These are phyloP conservation scores for Perodicticus potto DNA, from an alignment of 2,797 vertebrate species.

Conservation along the genomic window DNA sequence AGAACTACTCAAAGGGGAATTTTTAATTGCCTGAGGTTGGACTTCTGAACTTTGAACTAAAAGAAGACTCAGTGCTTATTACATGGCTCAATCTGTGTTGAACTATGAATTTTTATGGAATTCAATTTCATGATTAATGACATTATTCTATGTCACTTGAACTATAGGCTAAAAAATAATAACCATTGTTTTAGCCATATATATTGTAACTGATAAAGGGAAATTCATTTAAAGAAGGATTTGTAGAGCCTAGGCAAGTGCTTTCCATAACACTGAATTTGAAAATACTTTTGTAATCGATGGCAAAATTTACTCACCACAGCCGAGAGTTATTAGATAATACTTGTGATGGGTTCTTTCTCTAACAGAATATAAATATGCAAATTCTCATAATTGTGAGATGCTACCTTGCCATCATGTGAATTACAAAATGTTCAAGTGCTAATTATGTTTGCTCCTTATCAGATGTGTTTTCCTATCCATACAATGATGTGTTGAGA, in stretches of 20 bases:
- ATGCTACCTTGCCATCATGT: not conserved
- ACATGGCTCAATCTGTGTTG: not conserved
- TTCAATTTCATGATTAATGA: slow-evolving; percentile 32
- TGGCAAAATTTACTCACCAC: slow-evolving; percentile 38
- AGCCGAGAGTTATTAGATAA: not conserved
- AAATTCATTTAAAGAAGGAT: slow-evolving; percentile 17
- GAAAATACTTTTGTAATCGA: slow-evolving; percentile 23
- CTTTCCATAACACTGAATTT: not conserved
- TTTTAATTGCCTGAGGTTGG: slow-evolving; percentile 1
- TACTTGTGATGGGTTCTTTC: not conserved
- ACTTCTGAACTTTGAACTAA: not conserved
- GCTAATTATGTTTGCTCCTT: slow-evolving; percentile 1
- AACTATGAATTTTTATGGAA: slow-evolving; percentile 16
- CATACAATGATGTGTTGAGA: not conserved
- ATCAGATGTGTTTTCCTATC: not conserved
- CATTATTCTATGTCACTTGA: slow-evolving; percentile 15
- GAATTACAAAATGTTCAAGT: not conserved
- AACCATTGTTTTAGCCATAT: slow-evolving; percentile 1
- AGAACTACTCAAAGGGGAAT: not conserved
- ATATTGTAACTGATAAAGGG: not conserved
- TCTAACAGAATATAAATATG: not conserved
- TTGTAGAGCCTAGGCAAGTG: not conserved
- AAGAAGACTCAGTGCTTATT: not conserved
- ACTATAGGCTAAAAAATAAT: slow-evolving; percentile 14
- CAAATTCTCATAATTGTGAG: not conserved